Evolutionary conservation across 2,797 vertebrate species (phyloP), one percentile per base, ranked within the genome.

Genomic region (Chelon auratus): DNA sequence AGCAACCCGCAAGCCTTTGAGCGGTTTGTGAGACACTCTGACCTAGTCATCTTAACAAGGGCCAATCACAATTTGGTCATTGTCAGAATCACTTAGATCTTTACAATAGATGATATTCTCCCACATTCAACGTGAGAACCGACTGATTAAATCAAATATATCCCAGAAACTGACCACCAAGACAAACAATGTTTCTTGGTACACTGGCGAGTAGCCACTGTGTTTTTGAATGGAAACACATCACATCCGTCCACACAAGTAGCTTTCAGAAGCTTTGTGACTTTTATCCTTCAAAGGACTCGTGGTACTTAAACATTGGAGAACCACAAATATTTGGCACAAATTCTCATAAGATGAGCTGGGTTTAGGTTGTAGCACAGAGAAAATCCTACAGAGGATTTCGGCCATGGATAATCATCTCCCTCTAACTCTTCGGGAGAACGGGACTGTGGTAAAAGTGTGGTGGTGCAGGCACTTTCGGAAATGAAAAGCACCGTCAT

Each of bases 401-500:
- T 39, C 11, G n/a, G 64, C 47, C 59, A 24, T 14, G 26, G 39
- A 58, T 50, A 50, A 62, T 65, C 57, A n/a, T 68, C 13, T 45
- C 30, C n/a, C 7, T 7, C 24, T 42, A 12, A 5, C 51, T 36
- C 47, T 17, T 30, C 74, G 1, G 60, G 53, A 62, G 20, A 45
- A 24, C 18, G 40, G 51, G 60, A 58, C 67, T 39, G 51, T 72
- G 2, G 9, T 0, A 0, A 53, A 82, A 80, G 77, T 68, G 66
- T 26, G 62, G 72, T 39, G 7, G 17, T n/a, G 78, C 52, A 4
- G 15, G 48, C 24, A 53, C 13, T 69, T 33, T 24, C 11, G 40
- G 68, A 62, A 43, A 39, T 47, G 52, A 62, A 57, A 33, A 52
- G 40, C 54, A 33, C 40, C 10, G 43, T 30, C 53, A n/a, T 36